A percentile compares a stretch with the other conserved stretches of the same genome.
Evolutionary conservation across 2,113 vertebrate species (phyloP).

Genomic region (Leptosomus discolor): DNA sequence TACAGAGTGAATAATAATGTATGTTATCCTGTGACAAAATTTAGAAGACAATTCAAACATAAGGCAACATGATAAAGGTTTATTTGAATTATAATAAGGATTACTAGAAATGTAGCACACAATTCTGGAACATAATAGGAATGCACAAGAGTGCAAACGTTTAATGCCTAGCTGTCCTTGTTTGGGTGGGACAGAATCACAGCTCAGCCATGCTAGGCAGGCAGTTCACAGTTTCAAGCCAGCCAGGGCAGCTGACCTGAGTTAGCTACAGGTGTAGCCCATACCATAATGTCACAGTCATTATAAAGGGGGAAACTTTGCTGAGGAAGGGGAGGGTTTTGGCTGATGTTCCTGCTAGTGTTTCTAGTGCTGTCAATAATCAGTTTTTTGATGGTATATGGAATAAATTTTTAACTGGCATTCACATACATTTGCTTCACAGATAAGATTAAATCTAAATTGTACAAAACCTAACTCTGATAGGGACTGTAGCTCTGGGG

Average conservation of each 20-base stretch:
- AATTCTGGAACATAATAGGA: background rate
- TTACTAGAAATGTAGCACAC: background rate
- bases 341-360: background rate
- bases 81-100: background rate
- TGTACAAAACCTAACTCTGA: background rate
- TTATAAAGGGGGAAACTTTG: too few relatives aligned
- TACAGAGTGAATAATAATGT: background rate
- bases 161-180: background rate
- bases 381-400: background rate
- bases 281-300: too few relatives aligned
- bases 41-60: background rate
- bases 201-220: too few relatives aligned
- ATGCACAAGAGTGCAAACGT: accelerated
- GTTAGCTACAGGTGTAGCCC: too few relatives aligned
- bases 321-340: too few relatives aligned
- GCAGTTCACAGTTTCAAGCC: too few relatives aligned
- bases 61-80: background rate
- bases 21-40: background rate
- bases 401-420: background rate
- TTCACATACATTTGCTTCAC: background rate
- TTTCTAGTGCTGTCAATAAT: background rate
- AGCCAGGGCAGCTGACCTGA: too few relatives aligned
- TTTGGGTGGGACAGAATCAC: too few relatives aligned
- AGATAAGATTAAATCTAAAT: background rate
- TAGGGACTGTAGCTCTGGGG: background rate